These are phyloP conservation scores for Neocrepidodera transversa DNA, from an alignment of 2,888 invertebrate genomes.

Conservation along the genomic window DNA sequence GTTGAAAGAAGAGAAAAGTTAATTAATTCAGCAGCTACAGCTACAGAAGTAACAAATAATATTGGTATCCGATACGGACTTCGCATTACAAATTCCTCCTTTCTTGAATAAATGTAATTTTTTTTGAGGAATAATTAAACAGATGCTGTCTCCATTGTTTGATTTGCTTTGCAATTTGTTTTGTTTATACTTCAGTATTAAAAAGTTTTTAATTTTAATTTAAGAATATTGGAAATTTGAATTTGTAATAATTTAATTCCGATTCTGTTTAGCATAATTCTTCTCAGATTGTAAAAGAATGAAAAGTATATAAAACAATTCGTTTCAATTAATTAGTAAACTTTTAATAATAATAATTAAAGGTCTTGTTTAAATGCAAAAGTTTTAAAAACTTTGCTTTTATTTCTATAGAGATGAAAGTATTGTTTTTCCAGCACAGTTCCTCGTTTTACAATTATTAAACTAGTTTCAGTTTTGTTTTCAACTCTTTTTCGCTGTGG, in stretches of 20 bases:
- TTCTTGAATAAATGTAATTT: constrained; percentile 22
- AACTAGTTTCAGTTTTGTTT: too few species aligned
- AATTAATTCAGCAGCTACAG: constrained; percentile 34
- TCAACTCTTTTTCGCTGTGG: too few species aligned
- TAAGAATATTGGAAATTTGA: background rate
- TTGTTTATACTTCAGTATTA: constrained; percentile 9
- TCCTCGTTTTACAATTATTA: too few species aligned
- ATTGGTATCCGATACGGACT: constrained; percentile 30
- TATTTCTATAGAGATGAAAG: too few species aligned
- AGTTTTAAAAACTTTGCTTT: too few species aligned
- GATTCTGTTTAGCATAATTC: too few species aligned
- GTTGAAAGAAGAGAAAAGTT: constrained; percentile 35
- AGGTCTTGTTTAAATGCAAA: too few species aligned
- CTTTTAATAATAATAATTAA: too few species aligned
- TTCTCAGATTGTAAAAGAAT: too few species aligned
- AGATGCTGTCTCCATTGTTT: constrained; percentile 23
- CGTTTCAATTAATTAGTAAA: too few species aligned
- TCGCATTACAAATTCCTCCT: constrained; percentile 22
- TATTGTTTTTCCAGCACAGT: too few species aligned
- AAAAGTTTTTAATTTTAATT: constrained; percentile 14
- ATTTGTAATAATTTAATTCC: background rate
- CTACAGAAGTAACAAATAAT: constrained; percentile 35
- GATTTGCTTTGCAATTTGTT: constrained; percentile 1
- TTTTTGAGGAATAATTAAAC: constrained; percentile 25
- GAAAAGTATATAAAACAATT: too few species aligned